A percentile compares a stretch with the other conserved stretches of the same genome.
phyloP scores from a whole-genome alignment of 2,888 invertebrate genomes.

The Terebella lapidaria region DNA sequence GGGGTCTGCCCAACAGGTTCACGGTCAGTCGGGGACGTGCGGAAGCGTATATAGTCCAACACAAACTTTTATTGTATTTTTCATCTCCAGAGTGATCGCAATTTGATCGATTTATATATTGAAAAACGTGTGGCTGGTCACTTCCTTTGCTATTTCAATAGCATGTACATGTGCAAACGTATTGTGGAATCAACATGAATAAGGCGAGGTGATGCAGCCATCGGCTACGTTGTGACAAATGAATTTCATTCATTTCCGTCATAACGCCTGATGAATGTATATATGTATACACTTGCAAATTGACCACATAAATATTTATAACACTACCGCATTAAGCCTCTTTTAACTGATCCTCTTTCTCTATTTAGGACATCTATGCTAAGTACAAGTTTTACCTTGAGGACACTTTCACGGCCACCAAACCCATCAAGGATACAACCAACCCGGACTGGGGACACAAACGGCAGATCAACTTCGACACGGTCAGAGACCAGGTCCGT shows the following conservation, averaged over 20 bases:
- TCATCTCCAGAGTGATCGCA: too few species aligned
- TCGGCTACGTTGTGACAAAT: too few species aligned
- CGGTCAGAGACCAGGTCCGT: slow-evolving; percentile 23
- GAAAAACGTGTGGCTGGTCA: too few species aligned
- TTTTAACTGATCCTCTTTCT: not conserved
- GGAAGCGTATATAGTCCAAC: too few species aligned
- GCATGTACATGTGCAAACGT: too few species aligned
- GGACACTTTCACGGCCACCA: slow-evolving; percentile 29
- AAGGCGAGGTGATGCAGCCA: too few species aligned
- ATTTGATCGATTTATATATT: too few species aligned
- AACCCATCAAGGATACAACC: slow-evolving; percentile 32
- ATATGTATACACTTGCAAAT: not conserved
- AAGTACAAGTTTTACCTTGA: slow-evolving; percentile 35
- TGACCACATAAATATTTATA: too few species aligned
- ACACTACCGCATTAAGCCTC: not conserved
- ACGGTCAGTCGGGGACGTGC: slow-evolving; percentile 50
- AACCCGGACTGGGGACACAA: slow-evolving; percentile 46
- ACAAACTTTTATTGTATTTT: too few species aligned
- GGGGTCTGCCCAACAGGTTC: slow-evolving; percentile 56
- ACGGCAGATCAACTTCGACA: slow-evolving; percentile 23
- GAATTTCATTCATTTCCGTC: not conserved
- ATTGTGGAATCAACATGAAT: too few species aligned
- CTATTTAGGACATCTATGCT: slow-evolving; percentile 36
- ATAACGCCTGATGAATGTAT: not conserved
- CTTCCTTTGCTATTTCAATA: too few species aligned